Evolutionary conservation across 2,888 invertebrate species (phyloP).

Genomic region (Scaptomyza caliginosa): DNA sequence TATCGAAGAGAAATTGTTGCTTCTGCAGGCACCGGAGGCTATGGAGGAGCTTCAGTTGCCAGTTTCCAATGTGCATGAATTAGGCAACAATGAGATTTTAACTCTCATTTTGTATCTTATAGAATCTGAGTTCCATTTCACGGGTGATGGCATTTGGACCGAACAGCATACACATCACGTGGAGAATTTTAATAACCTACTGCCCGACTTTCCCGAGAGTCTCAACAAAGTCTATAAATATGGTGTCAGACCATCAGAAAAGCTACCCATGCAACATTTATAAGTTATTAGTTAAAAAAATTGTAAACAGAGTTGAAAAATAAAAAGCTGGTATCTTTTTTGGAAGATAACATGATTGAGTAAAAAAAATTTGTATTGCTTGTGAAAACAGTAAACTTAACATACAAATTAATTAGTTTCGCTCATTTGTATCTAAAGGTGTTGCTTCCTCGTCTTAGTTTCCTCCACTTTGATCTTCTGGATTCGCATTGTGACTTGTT

Average conservation of each 20-base stretch:
- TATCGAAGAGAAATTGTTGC: conserved; percentile 79
- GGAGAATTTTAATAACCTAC: conserved; percentile 82
- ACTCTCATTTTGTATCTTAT: conserved; percentile 89
- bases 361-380: neutral
- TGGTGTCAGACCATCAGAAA: conserved; percentile 74
- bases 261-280: conserved; percentile 43
- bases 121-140: conserved; percentile 90
- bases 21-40: conserved; percentile 65
- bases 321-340: neutral
- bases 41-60: conserved; percentile 72
- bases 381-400: neutral
- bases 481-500: no score
- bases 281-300: conserved; percentile 13
- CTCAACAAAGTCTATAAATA: conserved; percentile 80
- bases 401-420: neutral
- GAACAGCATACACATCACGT: conserved; percentile 82
- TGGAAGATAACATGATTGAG: neutral
- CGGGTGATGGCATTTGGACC: conserved; percentile 90
- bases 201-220: conserved; percentile 83
- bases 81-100: conserved; percentile 86
- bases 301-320: conserved; percentile 25
- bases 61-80: conserved; percentile 66
- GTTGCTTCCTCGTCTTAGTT: neutral
- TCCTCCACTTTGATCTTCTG: neutral
- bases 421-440: neutral